Percentiles rank a stretch among this genome's conserved stretches.
These are phyloP conservation scores for Malacoctenus gilli DNA, from an alignment of 2,797 vertebrate genomes.

Conservation along the genomic window DNA sequence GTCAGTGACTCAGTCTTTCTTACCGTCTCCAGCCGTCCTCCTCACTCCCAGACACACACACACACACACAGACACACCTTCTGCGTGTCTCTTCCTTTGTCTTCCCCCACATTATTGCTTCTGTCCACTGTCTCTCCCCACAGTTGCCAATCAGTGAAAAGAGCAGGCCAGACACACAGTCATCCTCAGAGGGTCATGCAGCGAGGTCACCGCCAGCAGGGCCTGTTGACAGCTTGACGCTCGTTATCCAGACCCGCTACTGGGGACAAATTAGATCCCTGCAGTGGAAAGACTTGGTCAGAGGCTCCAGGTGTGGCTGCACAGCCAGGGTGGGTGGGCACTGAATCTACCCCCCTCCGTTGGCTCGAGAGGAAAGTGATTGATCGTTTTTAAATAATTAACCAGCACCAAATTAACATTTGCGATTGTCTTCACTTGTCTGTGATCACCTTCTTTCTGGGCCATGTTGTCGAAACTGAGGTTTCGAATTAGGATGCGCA, in stretches of 20 bases:
- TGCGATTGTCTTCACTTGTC: neutral
- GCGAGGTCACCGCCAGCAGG: constrained; percentile 56
- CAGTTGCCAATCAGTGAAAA: constrained; percentile 64
- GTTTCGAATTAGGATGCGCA: too few species aligned
- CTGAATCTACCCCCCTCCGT: constrained; percentile 23
- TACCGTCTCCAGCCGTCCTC: constrained; percentile 8
- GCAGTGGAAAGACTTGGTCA: constrained; percentile 44
- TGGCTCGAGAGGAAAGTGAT: neutral
- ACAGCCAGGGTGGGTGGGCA: constrained; percentile 17
- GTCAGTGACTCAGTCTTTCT: constrained; percentile 22
- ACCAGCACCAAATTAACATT: too few species aligned
- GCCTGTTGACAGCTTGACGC: constrained; percentile 68
- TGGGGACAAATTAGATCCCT: constrained; percentile 71
- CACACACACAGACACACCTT: too few species aligned
- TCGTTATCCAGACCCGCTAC: constrained; percentile 70
- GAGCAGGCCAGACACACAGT: constrained; percentile 41
- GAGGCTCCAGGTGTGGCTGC: constrained; percentile 45
- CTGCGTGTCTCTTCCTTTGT: neutral
- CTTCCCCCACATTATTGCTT: constrained; percentile 6
- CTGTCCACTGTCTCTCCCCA: constrained; percentile 9
- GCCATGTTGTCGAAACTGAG: too few species aligned
- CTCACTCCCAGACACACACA: constrained; percentile 9
- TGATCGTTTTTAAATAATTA: neutral
- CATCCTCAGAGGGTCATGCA: constrained; percentile 60
- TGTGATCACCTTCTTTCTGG: too few species aligned